Evolutionary conservation across 2,888 invertebrate species (phyloP), one percentile per base, ranked within the genome.

Genomic region (Polydrusus cervinus): DNA sequence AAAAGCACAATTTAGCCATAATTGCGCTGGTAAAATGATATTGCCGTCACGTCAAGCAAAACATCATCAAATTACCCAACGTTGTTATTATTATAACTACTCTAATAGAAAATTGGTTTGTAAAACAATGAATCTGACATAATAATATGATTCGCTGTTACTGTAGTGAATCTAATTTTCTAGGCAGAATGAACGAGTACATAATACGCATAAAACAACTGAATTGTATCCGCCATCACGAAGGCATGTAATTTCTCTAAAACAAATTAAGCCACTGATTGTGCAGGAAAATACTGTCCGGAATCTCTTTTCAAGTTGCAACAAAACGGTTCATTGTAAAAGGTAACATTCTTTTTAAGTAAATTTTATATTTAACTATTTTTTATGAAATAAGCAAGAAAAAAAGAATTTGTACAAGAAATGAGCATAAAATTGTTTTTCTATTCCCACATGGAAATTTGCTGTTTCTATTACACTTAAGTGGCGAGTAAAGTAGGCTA

Each of bases 101-200:
- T 47, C 49, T 47, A 64, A 64, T 47, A 45, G 64, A 64, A 64
- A 64, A 64, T 64, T 45, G 49, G 47, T 64, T 45, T 14, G 49
- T 45, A 45, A 49, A 64, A 64, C 64, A 64, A 64, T 64, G 49
- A 16, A 64, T 64, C 30, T 64, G 64, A 45, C 64, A 64, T 64
- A 64, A 64, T 64, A 45, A 45, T 64, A 49, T 49, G 47, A 64
- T 60, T 60, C 57, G 57, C 38, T 47, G 30, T 64, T 49, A 47
- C 45, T 49, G 49, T 64, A 45, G 64, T 64, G 25, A 45, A 20
- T 25, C 64, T 64, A 64, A 64, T 64, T 64, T 64, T 45, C 47
- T 64, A 49, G 64, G 64, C 45, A 34, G 64, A 45, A 45, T 45
- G 64, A 45, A 64, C 38, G 57, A 60, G 38, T 40, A 64, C 62